Base-by-base conservation (phyloP, 2,797 vertebrate species). In the Melanitta fusca region DNA sequence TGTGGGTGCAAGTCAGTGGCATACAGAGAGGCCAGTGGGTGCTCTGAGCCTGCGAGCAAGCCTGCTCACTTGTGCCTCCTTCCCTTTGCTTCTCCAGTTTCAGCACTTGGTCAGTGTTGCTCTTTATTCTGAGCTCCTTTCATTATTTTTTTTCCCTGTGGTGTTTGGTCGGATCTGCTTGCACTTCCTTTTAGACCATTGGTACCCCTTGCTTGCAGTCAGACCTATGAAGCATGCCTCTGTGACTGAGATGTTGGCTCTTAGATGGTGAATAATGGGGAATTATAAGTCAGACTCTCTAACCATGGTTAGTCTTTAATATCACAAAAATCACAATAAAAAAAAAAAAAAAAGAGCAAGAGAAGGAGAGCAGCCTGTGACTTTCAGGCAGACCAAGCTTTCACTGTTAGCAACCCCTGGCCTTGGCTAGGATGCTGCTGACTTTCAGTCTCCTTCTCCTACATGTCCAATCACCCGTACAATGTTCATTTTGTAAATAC, bases 371-470 rank as follows among this genome's bases (percentile, higher is more conserved):
- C 0, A 6, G 60, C 19, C 24, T 80, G 20, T 77, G 57, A 24
- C 41, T 80, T 64, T 57, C 6, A 47, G 43, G 36, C 47, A 83
- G 47, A 41, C 39, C 2, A 15, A 81, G 36, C 34, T 61, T 18
- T 17, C 2, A 1, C 16, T 56, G n/a, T 32, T 2, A 25, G 19
- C 24, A 69, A 2, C 5, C 21, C 7, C 21, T 0, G 0, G 8
- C n/a, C 78, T 41, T 68, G 39, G 24, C 34, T 85, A 39, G 45
- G 56, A 6, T 47, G 27, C 16, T 84, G 34, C 21, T 90, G 64
- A 22, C 28, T 93, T 80, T 77, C 34, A 17, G 7, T 2, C 9
- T 6, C 11, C 77, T 88, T 57, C 27, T 81, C 47, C 47, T 85
- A 38, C 18, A 6, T 27, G 41, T 5, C 13, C n/a, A 47, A 10